Percentiles rank a stretch among this genome's conserved stretches.
phyloP scores from a whole-genome alignment of 1,140 invertebrate species.

The Neodiprion virginianus region DNA sequence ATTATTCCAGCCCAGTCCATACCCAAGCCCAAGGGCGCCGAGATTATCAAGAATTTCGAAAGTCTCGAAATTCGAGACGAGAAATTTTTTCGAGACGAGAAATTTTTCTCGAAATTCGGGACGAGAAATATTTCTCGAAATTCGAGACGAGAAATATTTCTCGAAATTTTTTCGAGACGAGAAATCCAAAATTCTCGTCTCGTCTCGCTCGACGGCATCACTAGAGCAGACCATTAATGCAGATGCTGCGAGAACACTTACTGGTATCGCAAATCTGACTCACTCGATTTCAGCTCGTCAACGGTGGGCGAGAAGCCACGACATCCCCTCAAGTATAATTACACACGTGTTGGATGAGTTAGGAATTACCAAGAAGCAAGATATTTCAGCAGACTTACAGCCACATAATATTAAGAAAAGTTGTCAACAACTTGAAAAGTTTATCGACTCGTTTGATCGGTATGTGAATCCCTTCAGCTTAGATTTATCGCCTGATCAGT shows the following conservation, averaged over 20 bases:
- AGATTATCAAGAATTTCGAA: background rate
- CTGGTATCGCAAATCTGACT: conserved; percentile 24
- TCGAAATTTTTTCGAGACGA: too few relatives aligned
- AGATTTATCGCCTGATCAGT: conserved; percentile 25
- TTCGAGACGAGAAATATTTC: too few relatives aligned
- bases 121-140: too few relatives aligned
- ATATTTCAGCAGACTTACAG: conserved; percentile 32
- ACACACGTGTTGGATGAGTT: conserved; percentile 11
- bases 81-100: too few relatives aligned
- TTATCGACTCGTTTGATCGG: conserved; percentile 27
- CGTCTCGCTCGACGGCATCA: background rate
- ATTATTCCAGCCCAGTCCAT: too few relatives aligned
- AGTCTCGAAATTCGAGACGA: too few relatives aligned
- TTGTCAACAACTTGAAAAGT: conserved; percentile 25
- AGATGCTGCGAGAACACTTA: conserved; percentile 28
- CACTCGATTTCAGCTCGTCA: conserved; percentile 27
- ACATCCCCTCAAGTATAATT: background rate
- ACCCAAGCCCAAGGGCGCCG: too few relatives aligned
- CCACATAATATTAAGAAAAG: conserved; percentile 33
- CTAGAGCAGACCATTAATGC: conserved; percentile 36
- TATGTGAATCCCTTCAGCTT: conserved; percentile 32
- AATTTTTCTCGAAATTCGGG: too few relatives aligned
- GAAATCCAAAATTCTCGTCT: too few relatives aligned
- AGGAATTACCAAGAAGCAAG: conserved; percentile 26
- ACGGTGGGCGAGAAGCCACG: conserved; percentile 21